Conservation (phyloP, 2,888 invertebrate genomes). For the Zaprionus bogoriensis region DNA sequence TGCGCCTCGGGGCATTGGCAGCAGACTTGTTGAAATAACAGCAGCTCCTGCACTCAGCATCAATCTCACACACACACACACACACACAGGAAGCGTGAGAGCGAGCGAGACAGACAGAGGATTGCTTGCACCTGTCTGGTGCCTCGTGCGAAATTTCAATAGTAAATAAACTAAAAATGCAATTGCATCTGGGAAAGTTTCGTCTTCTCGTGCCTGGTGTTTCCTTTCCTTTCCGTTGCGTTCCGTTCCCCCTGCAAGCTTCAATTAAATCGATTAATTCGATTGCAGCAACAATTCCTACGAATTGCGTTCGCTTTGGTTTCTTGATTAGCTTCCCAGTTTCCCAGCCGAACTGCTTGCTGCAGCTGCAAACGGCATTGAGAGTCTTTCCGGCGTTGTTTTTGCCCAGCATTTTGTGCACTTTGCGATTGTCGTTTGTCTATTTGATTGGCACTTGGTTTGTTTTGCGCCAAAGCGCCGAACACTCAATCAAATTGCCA, state of each 20-base stretch:
- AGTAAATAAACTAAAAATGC: conserved; percentile 56
- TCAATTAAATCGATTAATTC: conserved; percentile 78
- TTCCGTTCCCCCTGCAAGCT: conserved; percentile 25
- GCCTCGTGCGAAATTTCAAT: conserved; percentile 43
- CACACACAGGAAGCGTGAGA: too few relatives aligned
- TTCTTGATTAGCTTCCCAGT: conserved; percentile 49
- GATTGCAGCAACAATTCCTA: conserved; percentile 32
- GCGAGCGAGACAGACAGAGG: conserved; percentile 30
- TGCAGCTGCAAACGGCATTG: background rate
- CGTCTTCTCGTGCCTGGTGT: background rate
- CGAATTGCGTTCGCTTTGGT: conserved; percentile 43
- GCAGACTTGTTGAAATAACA: conserved; percentile 30
- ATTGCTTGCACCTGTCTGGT: conserved; percentile 48
- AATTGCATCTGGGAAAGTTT: too few relatives aligned
- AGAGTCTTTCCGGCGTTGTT: background rate
- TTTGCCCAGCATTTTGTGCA: background rate
- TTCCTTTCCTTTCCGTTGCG: conserved; percentile 24
- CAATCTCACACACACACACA: conserved; percentile 32
- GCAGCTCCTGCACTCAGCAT: too few relatives aligned
- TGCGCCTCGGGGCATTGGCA: conserved; percentile 40
- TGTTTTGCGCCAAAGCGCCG: background rate
- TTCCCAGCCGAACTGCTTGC: too few relatives aligned
- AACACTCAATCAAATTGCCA: background rate
- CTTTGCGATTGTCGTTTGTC: background rate
- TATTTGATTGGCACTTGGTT: background rate